phyloP scores from a whole-genome alignment of 2,888 invertebrate genomes.

The Schrankia costaestrigalis region DNA sequence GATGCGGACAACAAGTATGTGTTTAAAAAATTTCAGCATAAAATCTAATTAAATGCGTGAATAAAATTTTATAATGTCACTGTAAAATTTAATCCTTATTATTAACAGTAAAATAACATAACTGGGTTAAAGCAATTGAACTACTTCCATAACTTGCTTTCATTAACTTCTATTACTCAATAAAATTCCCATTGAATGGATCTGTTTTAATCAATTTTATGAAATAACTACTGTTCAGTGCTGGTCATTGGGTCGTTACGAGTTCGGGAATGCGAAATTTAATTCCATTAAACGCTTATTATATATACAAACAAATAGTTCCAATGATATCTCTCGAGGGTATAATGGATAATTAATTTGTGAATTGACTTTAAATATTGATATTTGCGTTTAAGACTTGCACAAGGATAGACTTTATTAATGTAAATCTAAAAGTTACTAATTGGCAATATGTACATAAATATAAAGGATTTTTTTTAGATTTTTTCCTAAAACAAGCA shows the following conservation, averaged over 20 bases:
- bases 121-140: constrained; percentile 23
- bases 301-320: constrained; percentile 6
- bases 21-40: no score
- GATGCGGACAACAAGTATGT: no score
- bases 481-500: no score
- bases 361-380: no score
- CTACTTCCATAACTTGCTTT: constrained; percentile 19
- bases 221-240: constrained; percentile 13
- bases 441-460: no score
- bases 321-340: constrained; percentile 1
- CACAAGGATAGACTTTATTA: no score
- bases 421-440: no score
- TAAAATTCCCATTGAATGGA: constrained; percentile 15
- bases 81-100: constrained; percentile 4
- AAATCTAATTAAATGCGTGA: constrained; percentile 6
- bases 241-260: constrained; percentile 15
- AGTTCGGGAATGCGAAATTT: constrained; percentile 19
- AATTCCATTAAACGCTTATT: constrained; percentile 21
- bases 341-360: no score
- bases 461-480: no score
- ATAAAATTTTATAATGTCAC: not conserved
- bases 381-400: no score
- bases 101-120: constrained; percentile 17
- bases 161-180: constrained; percentile 25
- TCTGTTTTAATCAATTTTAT: constrained; percentile 27